Evolutionary conservation across 2,113 vertebrate species (phyloP).

Genomic region (Pitta sordida): DNA sequence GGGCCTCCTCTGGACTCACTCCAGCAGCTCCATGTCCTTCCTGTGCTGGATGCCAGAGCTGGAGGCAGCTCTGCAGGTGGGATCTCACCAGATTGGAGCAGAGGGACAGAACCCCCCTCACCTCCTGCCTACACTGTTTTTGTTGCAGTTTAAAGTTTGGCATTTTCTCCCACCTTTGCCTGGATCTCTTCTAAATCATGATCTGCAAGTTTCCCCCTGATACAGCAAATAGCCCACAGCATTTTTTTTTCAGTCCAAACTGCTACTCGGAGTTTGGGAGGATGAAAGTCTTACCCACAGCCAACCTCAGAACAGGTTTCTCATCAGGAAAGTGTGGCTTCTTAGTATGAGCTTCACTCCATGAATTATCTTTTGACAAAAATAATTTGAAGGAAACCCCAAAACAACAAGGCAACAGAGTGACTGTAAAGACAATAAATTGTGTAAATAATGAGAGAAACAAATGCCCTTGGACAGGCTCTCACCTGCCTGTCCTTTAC

Average conservation of each 20-base stretch:
- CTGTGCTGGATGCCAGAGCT: accelerated
- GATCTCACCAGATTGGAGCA: accelerated
- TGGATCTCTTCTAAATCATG: not conserved
- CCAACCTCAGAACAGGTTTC: not conserved
- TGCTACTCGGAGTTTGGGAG: not conserved
- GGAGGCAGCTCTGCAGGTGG: not conserved
- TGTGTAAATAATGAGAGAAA: not conserved
- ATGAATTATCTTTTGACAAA: not conserved
- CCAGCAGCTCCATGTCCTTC: accelerated
- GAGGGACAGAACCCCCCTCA: not conserved
- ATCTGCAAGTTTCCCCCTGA: not conserved
- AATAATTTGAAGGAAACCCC: not conserved
- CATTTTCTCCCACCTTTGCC: not conserved
- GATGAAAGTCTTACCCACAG: not conserved
- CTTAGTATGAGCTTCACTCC: not conserved
- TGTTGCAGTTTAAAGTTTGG: not conserved
- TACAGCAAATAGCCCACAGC: not conserved
- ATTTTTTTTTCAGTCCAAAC: not conserved
- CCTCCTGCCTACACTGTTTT: not conserved
- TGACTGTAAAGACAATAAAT: not conserved
- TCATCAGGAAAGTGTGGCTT: not conserved
- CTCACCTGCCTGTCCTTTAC: not conserved
- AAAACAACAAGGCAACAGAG: not conserved
- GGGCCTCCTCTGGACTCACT: not conserved
- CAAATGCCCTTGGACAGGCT: not conserved